Evolutionary conservation across 2,113 vertebrate species (phyloP).

Genomic region (Reinhardtius hippoglossoides): DNA sequence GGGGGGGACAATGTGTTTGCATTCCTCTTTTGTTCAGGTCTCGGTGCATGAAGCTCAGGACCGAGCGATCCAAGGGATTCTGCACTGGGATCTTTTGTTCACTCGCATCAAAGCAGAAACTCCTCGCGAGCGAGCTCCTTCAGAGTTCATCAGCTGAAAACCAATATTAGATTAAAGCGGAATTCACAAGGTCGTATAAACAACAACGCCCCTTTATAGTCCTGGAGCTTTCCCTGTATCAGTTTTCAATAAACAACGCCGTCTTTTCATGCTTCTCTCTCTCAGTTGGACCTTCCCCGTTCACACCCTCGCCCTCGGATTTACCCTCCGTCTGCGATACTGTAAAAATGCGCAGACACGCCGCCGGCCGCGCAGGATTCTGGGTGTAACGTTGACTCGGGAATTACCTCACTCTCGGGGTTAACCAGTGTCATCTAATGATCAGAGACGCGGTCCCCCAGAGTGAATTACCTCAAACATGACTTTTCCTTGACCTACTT

Average conservation of each 20-base stretch:
- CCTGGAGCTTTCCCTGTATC: neutral
- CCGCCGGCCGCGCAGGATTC: constrained; percentile 10
- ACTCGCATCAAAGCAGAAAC: constrained; percentile 58
- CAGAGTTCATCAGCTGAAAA: constrained; percentile 37
- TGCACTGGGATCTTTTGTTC: constrained; percentile 58
- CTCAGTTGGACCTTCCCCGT: constrained; percentile 11
- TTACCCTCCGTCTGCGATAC: constrained; percentile 9
- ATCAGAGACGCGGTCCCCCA: constrained; percentile 74
- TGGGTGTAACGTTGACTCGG: constrained; percentile 65
- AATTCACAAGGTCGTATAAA: constrained; percentile 29
- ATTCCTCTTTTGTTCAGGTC: constrained; percentile 54
- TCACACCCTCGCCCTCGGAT: constrained; percentile 26
- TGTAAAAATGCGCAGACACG: constrained; percentile 52
- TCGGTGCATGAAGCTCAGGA: constrained; percentile 39
- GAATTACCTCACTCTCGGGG: constrained; percentile 80
- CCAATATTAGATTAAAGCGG: constrained; percentile 52
- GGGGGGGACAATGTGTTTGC: constrained; percentile 33
- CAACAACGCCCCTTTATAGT: constrained; percentile 3
- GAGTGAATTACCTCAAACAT: constrained; percentile 84
- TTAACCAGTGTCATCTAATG: constrained; percentile 82
- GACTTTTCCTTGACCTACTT: constrained; percentile 84
- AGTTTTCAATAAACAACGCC: constrained; percentile 17
- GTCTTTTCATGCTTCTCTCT: constrained; percentile 39
- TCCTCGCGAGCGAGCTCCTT: neutral
- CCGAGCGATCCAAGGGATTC: constrained; percentile 34